Percentiles rank a stretch among this genome's conserved stretches.
These are phyloP conservation scores for Antennarius maculatus DNA, from an alignment of 2,797 vertebrate genomes.

Conservation along the genomic window DNA sequence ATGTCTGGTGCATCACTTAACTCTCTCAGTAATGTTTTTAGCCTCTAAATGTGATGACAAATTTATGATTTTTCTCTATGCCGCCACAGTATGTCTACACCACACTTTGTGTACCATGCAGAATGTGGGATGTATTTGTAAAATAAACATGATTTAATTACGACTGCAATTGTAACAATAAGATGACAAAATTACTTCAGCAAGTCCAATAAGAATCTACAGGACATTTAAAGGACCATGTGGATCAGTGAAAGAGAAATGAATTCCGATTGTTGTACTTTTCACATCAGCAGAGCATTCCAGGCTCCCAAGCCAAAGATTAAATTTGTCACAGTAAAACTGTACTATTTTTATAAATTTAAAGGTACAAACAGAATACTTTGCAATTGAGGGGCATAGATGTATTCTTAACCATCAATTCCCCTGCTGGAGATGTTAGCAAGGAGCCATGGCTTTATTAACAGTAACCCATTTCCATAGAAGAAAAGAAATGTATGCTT, in stretches of 20 bases:
- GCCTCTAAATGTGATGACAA: not conserved
- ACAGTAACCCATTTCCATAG: conserved; percentile 43
- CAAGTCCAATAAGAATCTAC: conserved; percentile 22
- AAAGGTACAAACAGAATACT: conserved; percentile 50
- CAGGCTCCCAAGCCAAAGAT: conserved; percentile 61
- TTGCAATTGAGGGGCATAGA: conserved; percentile 38
- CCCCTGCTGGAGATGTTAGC: conserved; percentile 46
- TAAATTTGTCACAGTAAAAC: conserved; percentile 69
- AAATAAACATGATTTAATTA: conserved; percentile 28
- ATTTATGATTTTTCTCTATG: not conserved
- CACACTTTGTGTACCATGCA: not conserved
- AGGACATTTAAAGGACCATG: conserved; percentile 13
- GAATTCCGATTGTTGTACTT: conserved; percentile 57
- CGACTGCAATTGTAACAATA: conserved; percentile 31
- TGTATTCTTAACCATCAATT: conserved; percentile 46
- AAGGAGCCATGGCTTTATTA: conserved; percentile 50
- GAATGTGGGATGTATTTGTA: not conserved
- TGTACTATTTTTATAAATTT: conserved; percentile 60
- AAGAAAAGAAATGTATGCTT: conserved; percentile 45
- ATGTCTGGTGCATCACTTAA: not conserved
- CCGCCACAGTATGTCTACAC: not conserved
- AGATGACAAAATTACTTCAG: conserved; percentile 34
- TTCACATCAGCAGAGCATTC: conserved; percentile 59
- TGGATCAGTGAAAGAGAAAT: conserved; percentile 56
- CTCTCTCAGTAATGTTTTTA: not conserved